Conservation (phyloP, 1,140 invertebrate species). For the Calycopis cecrops region DNA sequence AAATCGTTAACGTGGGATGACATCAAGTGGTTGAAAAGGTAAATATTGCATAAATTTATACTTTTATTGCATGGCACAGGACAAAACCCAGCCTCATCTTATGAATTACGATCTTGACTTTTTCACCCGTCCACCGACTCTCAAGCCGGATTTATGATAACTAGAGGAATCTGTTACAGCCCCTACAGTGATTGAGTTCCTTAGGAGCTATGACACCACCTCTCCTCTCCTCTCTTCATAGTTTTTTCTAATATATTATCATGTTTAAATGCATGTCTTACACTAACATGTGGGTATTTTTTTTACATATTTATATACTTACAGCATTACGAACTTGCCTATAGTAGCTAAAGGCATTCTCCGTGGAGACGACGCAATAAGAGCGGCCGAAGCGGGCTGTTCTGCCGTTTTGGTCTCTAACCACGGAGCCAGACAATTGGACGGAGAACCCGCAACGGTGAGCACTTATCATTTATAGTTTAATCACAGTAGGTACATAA, state of each 20-base stretch:
- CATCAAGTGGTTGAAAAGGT: constrained; percentile 88
- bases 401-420: constrained; percentile 92
- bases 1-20: constrained; percentile 88
- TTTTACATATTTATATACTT: constrained; percentile 28
- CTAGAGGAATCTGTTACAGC: no score
- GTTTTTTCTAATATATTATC: no score
- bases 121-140: no score
- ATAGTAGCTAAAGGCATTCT: constrained; percentile 94
- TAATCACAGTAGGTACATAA: no score
- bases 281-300: neutral
- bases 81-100: no score
- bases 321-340: constrained; percentile 84
- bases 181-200: no score
- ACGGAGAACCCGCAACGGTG: constrained; percentile 89
- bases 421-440: constrained; percentile 93
- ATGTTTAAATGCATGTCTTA: no score
- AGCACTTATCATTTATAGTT: neutral
- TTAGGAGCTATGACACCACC: no score
- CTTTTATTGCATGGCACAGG: no score
- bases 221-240: no score
- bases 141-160: no score
- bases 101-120: no score
- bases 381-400: constrained; percentile 84
- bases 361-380: constrained; percentile 88
- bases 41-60: neutral